Evolutionary conservation across 2,888 invertebrate species (phyloP), one percentile per base, ranked within the genome.

Genomic region (Meloe dianella): DNA sequence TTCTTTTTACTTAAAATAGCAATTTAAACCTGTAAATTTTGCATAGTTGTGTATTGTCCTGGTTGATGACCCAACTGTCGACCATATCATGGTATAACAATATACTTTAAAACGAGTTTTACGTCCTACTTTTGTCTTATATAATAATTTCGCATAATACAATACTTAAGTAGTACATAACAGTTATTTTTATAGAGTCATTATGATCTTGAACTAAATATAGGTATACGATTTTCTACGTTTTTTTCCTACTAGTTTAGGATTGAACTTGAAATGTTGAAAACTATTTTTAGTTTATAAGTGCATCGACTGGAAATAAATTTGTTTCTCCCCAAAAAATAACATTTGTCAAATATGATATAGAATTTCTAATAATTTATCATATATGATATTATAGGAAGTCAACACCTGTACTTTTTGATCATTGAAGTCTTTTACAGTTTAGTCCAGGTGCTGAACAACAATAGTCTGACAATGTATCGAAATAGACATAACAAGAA

Each of bases 71-170:
- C 24, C 58, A 61, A 57, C 61, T 47, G 14, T 29, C 54, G 59
- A 59, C 58, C 29, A 35, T 64, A 60, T 60, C 60, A 60, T 41
- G 61, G n/a, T n/a, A 57, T 35, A 61, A 65, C 61, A 65, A 65
- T 65, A 54, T 41, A 51, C 41, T 60, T 56, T 59, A 56, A 61
- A 65, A 65, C 65, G 12, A 61, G 65, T 65, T 65, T 61, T 47
- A 29, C 61, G 65, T 32, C 61, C 61, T 58, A 65, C 57, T 58
- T 65, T 61, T 51, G 10, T 35, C 58, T 65, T 61, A 65, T 61
- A 57, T 65, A 65, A 65, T 65, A 58, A 61, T 65, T 65, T 65
- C 61, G 61, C 65, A 61, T 65, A 65, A 65, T 58, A 61, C n/a
- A 61, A 24, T 22, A 59, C 41, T 41, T 24, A 38, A 54, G n/a